Conservation (phyloP, 1,140 invertebrate species). For the Drosophila azteca region DNA sequence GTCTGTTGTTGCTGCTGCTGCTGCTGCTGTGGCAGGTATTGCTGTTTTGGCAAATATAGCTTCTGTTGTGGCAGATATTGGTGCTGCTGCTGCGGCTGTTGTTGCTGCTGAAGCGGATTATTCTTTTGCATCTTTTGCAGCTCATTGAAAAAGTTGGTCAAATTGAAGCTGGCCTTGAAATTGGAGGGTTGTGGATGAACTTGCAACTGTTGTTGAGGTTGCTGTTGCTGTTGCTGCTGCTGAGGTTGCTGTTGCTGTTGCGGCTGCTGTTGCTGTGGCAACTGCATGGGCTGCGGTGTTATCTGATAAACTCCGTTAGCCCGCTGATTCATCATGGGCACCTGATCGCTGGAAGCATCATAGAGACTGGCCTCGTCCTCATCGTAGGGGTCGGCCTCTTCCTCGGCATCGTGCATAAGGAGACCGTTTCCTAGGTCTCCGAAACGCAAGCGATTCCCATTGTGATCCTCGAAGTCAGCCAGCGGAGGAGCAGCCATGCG, state of each 20-base stretch:
- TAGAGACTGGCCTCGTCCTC: constrained; percentile 22
- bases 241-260: neutral
- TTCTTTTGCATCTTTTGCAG: constrained; percentile 45
- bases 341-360: constrained; percentile 30
- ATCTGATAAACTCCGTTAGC: neutral
- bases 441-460: constrained; percentile 54
- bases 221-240: neutral
- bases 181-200: constrained; percentile 7
- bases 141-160: constrained; percentile 52
- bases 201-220: neutral
- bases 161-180: constrained; percentile 46
- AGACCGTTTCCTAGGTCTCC: constrained; percentile 49
- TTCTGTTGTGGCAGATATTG: neutral
- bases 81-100: constrained; percentile 18
- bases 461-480: constrained; percentile 63
- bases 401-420: constrained; percentile 14
- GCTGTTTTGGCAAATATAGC: constrained; percentile 1
- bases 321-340: constrained; percentile 55
- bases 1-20: constrained; percentile 7
- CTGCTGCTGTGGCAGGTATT: neutral
- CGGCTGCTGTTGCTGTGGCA: constrained; percentile 4
- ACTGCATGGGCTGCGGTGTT: constrained; percentile 13
- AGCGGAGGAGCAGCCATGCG: constrained; percentile 6
- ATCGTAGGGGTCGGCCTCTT: neutral
- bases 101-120: constrained; percentile 15